Conservation (phyloP, 1,140 invertebrate species). For the Nylanderia fulva region DNA sequence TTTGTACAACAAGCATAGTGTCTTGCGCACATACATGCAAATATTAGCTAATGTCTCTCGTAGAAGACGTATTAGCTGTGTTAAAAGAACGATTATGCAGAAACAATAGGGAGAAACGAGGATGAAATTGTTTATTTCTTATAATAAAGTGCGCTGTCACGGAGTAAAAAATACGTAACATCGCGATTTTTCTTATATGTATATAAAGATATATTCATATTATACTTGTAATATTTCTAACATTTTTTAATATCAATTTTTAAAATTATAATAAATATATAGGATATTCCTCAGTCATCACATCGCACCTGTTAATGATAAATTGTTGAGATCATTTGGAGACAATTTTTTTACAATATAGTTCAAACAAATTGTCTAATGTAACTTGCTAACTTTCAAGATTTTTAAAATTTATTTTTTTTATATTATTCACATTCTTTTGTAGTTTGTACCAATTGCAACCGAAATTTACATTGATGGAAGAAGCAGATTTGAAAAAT, state of each 20-base stretch:
- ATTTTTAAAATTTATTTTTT: too few species aligned
- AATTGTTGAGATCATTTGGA: too few species aligned
- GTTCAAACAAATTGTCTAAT: too few species aligned
- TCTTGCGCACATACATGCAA: neutral
- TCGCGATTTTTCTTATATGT: neutral
- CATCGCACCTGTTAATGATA: too few species aligned
- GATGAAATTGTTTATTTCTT: neutral
- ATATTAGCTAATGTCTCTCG: conserved; percentile 27
- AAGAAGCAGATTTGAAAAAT: too few species aligned
- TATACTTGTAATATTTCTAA: neutral
- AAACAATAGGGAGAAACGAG: neutral
- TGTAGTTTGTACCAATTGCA: too few species aligned
- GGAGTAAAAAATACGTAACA: neutral
- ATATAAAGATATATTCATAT: neutral
- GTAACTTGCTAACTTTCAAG: too few species aligned
- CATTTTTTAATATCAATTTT: neutral
- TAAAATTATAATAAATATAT: neutral
- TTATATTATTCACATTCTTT: too few species aligned
- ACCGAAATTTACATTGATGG: too few species aligned
- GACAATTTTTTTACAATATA: too few species aligned
- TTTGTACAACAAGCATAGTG: neutral
- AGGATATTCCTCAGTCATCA: too few species aligned
- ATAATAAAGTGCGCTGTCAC: neutral
- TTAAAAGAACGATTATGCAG: neutral
- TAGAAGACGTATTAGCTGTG: neutral